Evolutionary conservation across 1,140 invertebrate genomes (phyloP).

Genomic region (Drosophila ananassae): DNA sequence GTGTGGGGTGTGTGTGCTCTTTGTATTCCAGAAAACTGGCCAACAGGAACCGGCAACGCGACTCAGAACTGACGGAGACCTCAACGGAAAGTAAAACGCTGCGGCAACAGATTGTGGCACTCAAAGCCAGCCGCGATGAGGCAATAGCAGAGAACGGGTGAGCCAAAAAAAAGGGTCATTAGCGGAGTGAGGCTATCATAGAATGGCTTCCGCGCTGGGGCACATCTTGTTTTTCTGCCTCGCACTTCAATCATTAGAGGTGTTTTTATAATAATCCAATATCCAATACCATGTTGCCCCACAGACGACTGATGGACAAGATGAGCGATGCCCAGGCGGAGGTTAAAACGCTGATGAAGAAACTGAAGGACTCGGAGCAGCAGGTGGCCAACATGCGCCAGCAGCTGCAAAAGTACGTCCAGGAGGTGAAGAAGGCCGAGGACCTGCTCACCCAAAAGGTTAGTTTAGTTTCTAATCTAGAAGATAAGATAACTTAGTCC

Average conservation of each 20-base stretch:
- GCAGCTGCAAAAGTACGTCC: slow-evolving; percentile 88
- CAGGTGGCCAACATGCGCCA: slow-evolving; percentile 87
- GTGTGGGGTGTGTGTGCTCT: slow-evolving; percentile 7
- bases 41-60: slow-evolving; percentile 69
- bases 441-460: slow-evolving; percentile 87
- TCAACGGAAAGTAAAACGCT: slow-evolving; percentile 77
- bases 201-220: slow-evolving; percentile 49
- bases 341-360: slow-evolving; percentile 84
- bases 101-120: slow-evolving; percentile 73
- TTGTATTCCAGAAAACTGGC: slow-evolving; percentile 57
- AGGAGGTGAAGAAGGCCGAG: slow-evolving; percentile 87
- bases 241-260: slow-evolving; percentile 34
- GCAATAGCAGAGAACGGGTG: slow-evolving; percentile 81
- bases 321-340: slow-evolving; percentile 83
- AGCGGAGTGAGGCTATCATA: slow-evolving; percentile 38
- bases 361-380: slow-evolving; percentile 85
- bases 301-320: slow-evolving; percentile 66
- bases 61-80: slow-evolving; percentile 70
- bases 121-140: slow-evolving; percentile 77
- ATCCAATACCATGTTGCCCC: slow-evolving; percentile 12
- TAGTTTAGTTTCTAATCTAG: slow-evolving; percentile 17
- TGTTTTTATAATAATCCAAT: slow-evolving; percentile 37
- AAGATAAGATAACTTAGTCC: slow-evolving; percentile 18
- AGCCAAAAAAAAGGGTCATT: slow-evolving; percentile 55
- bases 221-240: slow-evolving; percentile 3